Evolutionary conservation across 2,113 vertebrate genomes (phyloP).

Genomic region (Xenotilapia leptura): DNA sequence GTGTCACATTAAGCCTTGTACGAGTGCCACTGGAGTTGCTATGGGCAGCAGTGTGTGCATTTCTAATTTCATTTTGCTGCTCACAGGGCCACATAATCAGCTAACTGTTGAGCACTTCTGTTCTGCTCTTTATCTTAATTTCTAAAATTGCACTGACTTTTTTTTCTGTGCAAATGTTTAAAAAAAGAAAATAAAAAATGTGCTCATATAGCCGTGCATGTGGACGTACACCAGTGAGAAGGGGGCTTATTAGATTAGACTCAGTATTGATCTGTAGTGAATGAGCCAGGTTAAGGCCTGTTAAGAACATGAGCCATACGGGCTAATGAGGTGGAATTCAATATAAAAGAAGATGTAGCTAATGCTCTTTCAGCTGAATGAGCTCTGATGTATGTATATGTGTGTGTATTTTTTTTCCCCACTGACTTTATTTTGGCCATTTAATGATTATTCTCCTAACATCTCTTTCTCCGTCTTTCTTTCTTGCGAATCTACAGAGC

Average conservation of each 20-base stretch:
- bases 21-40: slow-evolving; percentile 64
- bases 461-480: not conserved
- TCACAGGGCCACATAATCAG: slow-evolving; percentile 65
- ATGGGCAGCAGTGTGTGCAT: slow-evolving; percentile 52
- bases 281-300: slow-evolving; percentile 64
- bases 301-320: slow-evolving; percentile 64
- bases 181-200: not conserved
- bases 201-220: not conserved
- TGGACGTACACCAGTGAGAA: not conserved
- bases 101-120: slow-evolving; percentile 70
- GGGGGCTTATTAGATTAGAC: slow-evolving; percentile 61
- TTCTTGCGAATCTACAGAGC: slow-evolving; percentile 64
- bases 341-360: slow-evolving; percentile 62
- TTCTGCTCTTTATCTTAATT: slow-evolving; percentile 40
- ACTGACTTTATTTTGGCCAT: not conserved
- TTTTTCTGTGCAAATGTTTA: slow-evolving; percentile 2
- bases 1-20: slow-evolving; percentile 67
- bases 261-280: slow-evolving; percentile 63
- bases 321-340: slow-evolving; percentile 67
- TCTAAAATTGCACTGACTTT: slow-evolving; percentile 22
- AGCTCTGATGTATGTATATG: slow-evolving; percentile 12
- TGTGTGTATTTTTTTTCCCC: not conserved
- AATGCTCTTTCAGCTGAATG: slow-evolving; percentile 42
- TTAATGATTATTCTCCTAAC: not conserved
- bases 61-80: slow-evolving; percentile 70